Conservation (phyloP, 2,797 vertebrate genomes). For the Thunnus albacares region DNA sequence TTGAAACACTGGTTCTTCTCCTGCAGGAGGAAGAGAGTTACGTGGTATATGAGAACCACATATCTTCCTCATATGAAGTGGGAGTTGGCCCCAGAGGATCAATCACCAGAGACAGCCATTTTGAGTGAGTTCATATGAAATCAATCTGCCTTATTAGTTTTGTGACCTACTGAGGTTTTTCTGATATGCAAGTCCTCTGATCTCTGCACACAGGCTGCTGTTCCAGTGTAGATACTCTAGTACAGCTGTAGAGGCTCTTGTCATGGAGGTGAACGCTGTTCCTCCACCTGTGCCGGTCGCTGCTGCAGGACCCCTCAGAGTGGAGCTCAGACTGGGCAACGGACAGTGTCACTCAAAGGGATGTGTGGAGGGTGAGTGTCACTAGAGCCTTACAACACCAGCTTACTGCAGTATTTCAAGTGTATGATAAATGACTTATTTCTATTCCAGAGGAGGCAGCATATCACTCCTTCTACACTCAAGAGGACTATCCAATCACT, state of each 20-base stretch:
- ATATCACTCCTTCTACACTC: slow-evolving; percentile 79
- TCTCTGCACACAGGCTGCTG: slow-evolving; percentile 71
- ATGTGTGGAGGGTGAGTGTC: slow-evolving; percentile 78
- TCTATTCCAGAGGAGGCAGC: slow-evolving; percentile 69
- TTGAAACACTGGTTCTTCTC: neutral
- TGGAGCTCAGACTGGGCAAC: slow-evolving; percentile 82
- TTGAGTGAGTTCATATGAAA: slow-evolving; percentile 78
- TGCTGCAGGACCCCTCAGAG: slow-evolving; percentile 72
- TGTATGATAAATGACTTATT: neutral
- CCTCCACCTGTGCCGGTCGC: slow-evolving; percentile 74
- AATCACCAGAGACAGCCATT: slow-evolving; percentile 85
- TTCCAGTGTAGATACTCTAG: slow-evolving; percentile 84
- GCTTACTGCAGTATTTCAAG: accelerated
- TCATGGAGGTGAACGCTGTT: slow-evolving; percentile 76
- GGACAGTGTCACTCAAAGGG: slow-evolving; percentile 80
- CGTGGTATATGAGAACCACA: slow-evolving; percentile 85
- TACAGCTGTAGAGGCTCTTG: slow-evolving; percentile 70
- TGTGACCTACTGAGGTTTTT: neutral
- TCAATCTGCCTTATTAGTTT: neutral
- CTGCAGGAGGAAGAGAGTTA: slow-evolving; percentile 76
- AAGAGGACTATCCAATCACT: slow-evolving; percentile 81
- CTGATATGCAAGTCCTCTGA: neutral
- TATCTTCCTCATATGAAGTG: slow-evolving; percentile 83
- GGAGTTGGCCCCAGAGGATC: slow-evolving; percentile 81
- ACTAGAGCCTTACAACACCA: accelerated